Percentiles rank a stretch among this genome's conserved stretches.
phyloP scores from a whole-genome alignment of 2,888 invertebrate species.

The Tiliacea citrago region DNA sequence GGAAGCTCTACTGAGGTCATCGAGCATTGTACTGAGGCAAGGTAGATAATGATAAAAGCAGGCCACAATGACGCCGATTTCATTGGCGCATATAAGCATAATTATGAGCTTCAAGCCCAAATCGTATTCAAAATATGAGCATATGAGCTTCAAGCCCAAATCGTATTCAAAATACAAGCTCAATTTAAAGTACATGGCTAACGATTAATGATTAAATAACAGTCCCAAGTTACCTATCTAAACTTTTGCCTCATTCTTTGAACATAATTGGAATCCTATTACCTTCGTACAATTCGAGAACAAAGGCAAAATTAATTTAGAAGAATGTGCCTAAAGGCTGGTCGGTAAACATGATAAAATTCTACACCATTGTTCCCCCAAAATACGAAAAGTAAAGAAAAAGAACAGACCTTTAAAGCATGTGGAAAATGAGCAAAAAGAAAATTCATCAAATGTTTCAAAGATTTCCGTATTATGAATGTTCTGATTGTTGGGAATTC shows the following conservation, averaged over 20 bases:
- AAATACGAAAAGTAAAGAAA: constrained; percentile 1
- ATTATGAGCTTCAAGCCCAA: neutral
- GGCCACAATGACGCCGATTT: neutral
- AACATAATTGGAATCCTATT: constrained; percentile 33
- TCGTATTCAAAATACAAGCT: neutral
- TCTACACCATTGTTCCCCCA: neutral
- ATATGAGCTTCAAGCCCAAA: neutral
- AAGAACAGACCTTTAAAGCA: neutral
- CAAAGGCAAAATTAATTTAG: constrained; percentile 31
- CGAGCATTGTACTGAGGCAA: no score
- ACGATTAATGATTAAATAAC: neutral
- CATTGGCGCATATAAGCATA: neutral
- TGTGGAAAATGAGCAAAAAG: neutral
- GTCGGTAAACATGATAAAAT: constrained; percentile 8
- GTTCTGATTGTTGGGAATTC: neutral
- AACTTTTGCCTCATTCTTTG: neutral
- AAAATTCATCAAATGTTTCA: neutral
- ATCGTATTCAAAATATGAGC: neutral
- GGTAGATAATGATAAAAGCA: neutral
- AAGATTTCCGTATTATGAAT: neutral
- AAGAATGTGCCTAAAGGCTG: constrained; percentile 20
- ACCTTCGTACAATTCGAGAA: constrained; percentile 16
- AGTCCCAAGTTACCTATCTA: neutral
- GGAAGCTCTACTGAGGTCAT: no score
- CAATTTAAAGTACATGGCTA: neutral